Evolutionary conservation across 2,113 vertebrate genomes (phyloP).

Genomic region (Archilochus colubris): DNA sequence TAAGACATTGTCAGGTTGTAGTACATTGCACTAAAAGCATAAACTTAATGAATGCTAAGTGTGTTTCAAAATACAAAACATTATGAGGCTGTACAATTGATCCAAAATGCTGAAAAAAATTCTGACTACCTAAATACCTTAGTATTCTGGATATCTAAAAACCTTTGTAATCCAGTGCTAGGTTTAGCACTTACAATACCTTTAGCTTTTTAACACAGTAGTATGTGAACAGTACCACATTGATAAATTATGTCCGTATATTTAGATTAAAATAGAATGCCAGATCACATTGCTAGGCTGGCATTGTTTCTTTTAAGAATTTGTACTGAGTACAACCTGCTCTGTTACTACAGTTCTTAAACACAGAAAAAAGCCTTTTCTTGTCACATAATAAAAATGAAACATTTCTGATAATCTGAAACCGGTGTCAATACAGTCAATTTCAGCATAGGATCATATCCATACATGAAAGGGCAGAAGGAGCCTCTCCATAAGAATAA

Average conservation of each 20-base stretch:
- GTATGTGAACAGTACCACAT: rapidly evolving
- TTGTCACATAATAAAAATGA: neutral
- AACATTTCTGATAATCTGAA: neutral
- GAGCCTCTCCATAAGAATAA: neutral
- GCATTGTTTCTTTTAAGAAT: neutral
- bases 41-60: neutral
- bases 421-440: rapidly evolving
- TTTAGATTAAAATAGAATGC: neutral
- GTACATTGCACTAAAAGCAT: neutral
- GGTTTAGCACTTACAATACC: neutral
- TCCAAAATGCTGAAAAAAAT: neutral
- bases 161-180: neutral
- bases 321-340: neutral
- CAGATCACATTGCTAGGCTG: neutral
- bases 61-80: neutral
- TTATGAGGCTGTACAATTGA: neutral
- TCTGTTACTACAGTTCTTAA: neutral
- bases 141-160: neutral
- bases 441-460: neutral
- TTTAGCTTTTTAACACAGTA: neutral
- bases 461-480: neutral
- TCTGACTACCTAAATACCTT: neutral
- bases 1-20: neutral
- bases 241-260: neutral
- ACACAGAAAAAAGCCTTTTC: neutral